phyloP scores from a whole-genome alignment of 2,888 invertebrate genomes.

The Dolomedes plantarius region DNA sequence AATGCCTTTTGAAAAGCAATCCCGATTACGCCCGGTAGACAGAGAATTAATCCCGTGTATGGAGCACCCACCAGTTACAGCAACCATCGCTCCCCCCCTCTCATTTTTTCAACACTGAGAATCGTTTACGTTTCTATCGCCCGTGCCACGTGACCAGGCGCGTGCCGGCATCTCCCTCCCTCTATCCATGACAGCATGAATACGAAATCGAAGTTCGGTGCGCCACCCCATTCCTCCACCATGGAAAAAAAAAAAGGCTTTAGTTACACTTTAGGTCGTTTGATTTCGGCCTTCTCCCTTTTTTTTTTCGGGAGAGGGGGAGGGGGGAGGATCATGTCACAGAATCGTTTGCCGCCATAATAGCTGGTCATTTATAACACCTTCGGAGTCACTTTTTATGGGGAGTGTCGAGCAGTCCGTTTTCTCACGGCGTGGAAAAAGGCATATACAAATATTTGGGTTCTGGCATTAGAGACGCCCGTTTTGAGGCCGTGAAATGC shows the following conservation, averaged over 20 bases:
- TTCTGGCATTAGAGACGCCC: constrained; percentile 25
- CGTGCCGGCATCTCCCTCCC: constrained; percentile 32
- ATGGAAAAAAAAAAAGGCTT: background rate
- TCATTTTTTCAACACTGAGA: constrained; percentile 13
- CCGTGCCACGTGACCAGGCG: constrained; percentile 29
- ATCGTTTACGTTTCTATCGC: constrained; percentile 50
- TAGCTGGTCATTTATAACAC: constrained; percentile 19
- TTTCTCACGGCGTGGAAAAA: constrained; percentile 27
- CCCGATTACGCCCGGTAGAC: constrained; percentile 41
- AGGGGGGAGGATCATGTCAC: background rate
- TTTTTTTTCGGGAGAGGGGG: background rate
- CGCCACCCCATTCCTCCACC: background rate
- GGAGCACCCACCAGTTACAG: constrained; percentile 24
- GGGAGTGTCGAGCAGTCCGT: background rate
- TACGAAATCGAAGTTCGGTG: constrained; percentile 29
- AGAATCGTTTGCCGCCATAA: background rate
- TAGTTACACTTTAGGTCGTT: constrained; percentile 20
- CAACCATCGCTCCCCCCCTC: background rate
- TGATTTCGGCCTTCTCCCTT: constrained; percentile 11
- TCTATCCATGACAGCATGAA: constrained; percentile 45
- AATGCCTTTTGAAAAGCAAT: constrained; percentile 9
- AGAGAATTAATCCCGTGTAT: constrained; percentile 24
- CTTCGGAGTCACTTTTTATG: constrained; percentile 13
- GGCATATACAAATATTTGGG: constrained; percentile 52
- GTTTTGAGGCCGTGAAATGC: background rate